A percentile compares a stretch with the other conserved stretches of the same genome.
phyloP scores from a whole-genome alignment of 1,140 invertebrate genomes.

The Phymorhynchus buccinoides region DNA sequence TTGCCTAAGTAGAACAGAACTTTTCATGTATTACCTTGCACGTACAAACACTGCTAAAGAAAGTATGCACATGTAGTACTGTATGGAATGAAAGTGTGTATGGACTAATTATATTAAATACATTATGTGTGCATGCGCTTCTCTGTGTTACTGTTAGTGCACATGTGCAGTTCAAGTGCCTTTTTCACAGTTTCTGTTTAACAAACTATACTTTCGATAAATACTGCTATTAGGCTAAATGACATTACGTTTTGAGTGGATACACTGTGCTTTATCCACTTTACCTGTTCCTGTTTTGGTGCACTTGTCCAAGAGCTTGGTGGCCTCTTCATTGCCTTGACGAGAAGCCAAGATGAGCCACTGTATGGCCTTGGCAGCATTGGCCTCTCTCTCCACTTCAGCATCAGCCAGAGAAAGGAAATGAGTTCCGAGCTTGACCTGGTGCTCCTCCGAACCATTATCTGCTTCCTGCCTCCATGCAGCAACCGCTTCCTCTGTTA shows the following conservation, averaged over 20 bases:
- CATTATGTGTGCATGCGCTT: neutral
- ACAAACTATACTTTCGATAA: no score
- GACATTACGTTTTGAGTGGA: no score
- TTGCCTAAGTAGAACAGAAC: no score
- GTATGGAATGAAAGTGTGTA: no score
- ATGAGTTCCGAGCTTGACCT: conserved; percentile 58
- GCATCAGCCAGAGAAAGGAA: conserved; percentile 62
- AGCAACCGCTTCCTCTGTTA: neutral
- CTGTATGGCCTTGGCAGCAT: conserved; percentile 83
- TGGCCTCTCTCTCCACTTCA: conserved; percentile 72
- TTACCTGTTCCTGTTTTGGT: conserved; percentile 82
- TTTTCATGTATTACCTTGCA: no score
- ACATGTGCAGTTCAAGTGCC: no score
- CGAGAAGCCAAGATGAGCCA: conserved; percentile 92
- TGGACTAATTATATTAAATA: no score
- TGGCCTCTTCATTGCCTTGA: conserved; percentile 90
- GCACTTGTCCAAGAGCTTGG: conserved; percentile 84
- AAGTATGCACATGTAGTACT: no score
- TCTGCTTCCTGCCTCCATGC: conserved; percentile 53
- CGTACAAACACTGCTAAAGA: no score
- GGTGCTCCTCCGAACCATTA: conserved; percentile 61
- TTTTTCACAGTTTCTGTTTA: conserved; percentile 82
- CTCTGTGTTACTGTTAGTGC: neutral
- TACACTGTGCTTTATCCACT: conserved; percentile 78
- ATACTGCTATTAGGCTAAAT: no score